Base-by-base conservation (phyloP, 2,797 vertebrate species). In the Onychomys arenicola region DNA sequence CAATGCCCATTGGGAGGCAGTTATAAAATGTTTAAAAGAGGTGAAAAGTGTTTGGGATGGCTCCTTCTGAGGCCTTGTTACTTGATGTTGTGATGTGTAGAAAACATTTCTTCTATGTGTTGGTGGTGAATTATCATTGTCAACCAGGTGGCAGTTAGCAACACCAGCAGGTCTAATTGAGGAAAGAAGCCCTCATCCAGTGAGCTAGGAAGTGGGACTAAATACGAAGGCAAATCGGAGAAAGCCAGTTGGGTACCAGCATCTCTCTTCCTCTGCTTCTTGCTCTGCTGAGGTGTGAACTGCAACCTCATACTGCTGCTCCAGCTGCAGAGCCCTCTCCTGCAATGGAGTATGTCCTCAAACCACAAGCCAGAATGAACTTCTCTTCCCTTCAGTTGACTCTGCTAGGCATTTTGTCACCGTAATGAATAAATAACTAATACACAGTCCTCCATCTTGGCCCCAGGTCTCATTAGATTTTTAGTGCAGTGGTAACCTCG, bases 31-130 rank as follows among this genome's bases (percentile, higher is more conserved):
- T 59, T 75, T 55, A 49, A 61, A 86, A 59, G 63, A 73, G 25
- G 16, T 17, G 43, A 0, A 23, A 61, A 55, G 37, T 25, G 0
- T 16, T 7, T 6, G 12, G 67, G 4, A 6, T 9, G 5, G 17
- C 6, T 11, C 25, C 67, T 10, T 63, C 40, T 0, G 10, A 34
- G 76, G 6, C 6, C 25, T 67, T 13, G 19, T 55, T 21, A 29
- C 13, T 57, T 32, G n/a, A 46, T 3, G 46, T 63, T 43, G 19
- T 61, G 32, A 17, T 2, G 3, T 2, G 0, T 37, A 27, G 46
- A 21, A 21, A 71, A 40, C 4, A 6, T 25, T 46, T 46, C 59
- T 19, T 94, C 49, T n/a, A 11, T 4, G 13, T 63, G 43, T 8
- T 77, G 32, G 9, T 12, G 21, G 57, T 27, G 34, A 49, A n/a